Evolutionary conservation across 2,888 invertebrate genomes (phyloP).

Genomic region (Xylocampa areola): DNA sequence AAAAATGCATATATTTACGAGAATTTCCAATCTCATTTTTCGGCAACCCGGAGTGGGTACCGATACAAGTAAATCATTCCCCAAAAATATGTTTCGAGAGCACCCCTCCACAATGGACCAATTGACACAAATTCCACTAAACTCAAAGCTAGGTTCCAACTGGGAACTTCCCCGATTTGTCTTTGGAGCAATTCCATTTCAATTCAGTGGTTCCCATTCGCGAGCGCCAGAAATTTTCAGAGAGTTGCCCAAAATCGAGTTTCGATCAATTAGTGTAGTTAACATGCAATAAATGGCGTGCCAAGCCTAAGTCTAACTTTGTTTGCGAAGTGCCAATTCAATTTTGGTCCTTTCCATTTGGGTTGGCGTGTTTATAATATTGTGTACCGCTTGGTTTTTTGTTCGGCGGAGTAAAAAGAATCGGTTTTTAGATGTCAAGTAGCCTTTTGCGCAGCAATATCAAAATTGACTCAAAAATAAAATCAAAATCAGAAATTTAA

Average conservation of each 20-base stretch:
- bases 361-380: slow-evolving; percentile 68
- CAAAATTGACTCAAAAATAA: too few species aligned
- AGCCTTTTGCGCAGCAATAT: too few species aligned
- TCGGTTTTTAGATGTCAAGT: slow-evolving; percentile 15
- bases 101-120: slow-evolving; percentile 36
- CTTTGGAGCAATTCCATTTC: slow-evolving; percentile 62
- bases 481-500: too few species aligned
- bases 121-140: slow-evolving; percentile 60
- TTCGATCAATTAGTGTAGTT: slow-evolving; percentile 84
- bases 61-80: slow-evolving; percentile 6
- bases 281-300: slow-evolving; percentile 84
- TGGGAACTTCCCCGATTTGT: slow-evolving; percentile 62
- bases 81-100: slow-evolving; percentile 30
- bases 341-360: slow-evolving; percentile 72
- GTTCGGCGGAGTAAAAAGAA: slow-evolving; percentile 13
- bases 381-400: slow-evolving; percentile 58
- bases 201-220: slow-evolving; percentile 59
- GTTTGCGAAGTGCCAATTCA: slow-evolving; percentile 81
- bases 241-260: slow-evolving; percentile 71
- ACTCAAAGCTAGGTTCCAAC: slow-evolving; percentile 43
- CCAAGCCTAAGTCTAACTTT: slow-evolving; percentile 77
- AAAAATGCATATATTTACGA: slow-evolving; percentile 8
- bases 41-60: neutral
- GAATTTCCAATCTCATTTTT: neutral
- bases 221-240: slow-evolving; percentile 65